phyloP scores from a whole-genome alignment of 2,113 vertebrate species.

The Cochlearius cochlearius region DNA sequence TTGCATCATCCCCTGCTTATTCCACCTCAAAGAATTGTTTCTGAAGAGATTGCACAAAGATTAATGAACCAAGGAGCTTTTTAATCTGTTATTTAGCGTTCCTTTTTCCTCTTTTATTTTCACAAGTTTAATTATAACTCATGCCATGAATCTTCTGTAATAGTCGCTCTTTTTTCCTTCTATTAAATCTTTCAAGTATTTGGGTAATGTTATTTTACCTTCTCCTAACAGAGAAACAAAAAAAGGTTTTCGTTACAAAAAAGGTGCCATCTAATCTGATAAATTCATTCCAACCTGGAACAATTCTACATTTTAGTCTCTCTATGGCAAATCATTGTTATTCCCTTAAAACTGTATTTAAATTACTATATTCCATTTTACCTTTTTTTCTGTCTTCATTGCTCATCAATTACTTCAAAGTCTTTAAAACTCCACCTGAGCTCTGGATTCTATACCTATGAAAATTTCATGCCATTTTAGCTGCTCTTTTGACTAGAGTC shows the following conservation, averaged over 20 bases:
- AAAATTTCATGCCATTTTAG: background rate
- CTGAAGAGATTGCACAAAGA: background rate
- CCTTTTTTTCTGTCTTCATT: background rate
- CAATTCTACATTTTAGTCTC: background rate
- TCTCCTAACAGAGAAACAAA: background rate
- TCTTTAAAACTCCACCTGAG: background rate
- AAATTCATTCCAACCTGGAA: background rate
- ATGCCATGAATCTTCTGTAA: background rate
- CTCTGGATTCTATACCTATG: background rate
- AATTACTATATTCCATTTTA: background rate
- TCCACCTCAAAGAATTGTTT: background rate
- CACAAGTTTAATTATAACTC: background rate
- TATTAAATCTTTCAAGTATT: background rate
- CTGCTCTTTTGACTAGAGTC: background rate
- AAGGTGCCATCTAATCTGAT: background rate
- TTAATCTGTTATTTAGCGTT: background rate
- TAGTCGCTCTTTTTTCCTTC: background rate
- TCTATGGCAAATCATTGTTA: background rate
- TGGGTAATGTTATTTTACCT: background rate
- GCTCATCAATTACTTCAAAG: background rate
- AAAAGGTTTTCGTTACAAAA: background rate
- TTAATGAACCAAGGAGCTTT: background rate
- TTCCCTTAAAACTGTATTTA: background rate
- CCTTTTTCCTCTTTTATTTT: background rate
- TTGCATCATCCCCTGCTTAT: background rate